Conservation (phyloP, 2,797 vertebrate genomes). For the Bovichtus variegatus region DNA sequence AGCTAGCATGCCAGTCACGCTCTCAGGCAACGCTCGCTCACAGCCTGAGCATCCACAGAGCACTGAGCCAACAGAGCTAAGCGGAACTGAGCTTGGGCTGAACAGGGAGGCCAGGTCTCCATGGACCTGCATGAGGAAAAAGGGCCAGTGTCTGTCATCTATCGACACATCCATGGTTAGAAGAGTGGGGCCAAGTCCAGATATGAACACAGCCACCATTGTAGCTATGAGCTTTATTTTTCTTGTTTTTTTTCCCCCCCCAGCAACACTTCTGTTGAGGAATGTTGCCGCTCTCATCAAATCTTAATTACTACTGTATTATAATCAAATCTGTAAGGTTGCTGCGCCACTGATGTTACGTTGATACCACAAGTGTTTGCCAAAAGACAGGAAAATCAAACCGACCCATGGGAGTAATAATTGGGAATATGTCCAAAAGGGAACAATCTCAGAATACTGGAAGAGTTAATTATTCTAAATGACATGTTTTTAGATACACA, state of each 20-base stretch:
- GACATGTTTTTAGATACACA: slow-evolving; percentile 15
- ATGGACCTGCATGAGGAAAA: slow-evolving; percentile 63
- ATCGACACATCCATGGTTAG: slow-evolving; percentile 70
- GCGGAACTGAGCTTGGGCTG: slow-evolving; percentile 74
- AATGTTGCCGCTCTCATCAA: slow-evolving; percentile 40
- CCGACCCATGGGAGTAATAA: slow-evolving; percentile 45
- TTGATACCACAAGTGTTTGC: slow-evolving; percentile 20
- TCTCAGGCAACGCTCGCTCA: slow-evolving; percentile 76
- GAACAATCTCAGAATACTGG: slow-evolving; percentile 38
- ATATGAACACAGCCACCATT: slow-evolving; percentile 61
- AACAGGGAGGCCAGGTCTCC: slow-evolving; percentile 80
- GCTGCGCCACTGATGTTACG: slow-evolving; percentile 12
- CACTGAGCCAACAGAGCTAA: slow-evolving; percentile 80
- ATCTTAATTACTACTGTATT: slow-evolving; percentile 5
- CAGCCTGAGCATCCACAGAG: slow-evolving; percentile 79
- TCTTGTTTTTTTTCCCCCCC: slow-evolving; percentile 16
- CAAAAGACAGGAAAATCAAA: slow-evolving; percentile 35
- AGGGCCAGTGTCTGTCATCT: slow-evolving; percentile 76
- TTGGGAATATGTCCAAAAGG: slow-evolving; percentile 42
- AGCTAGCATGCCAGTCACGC: slow-evolving; percentile 87
- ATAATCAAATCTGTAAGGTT: slow-evolving; percentile 16
- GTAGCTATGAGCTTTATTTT: slow-evolving; percentile 52
- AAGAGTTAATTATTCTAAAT: slow-evolving; percentile 40
- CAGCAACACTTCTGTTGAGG: slow-evolving; percentile 28
- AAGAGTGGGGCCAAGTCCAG: slow-evolving; percentile 65